Conservation (phyloP, 64 coral and sea anemone genomes). For the Porites australiensis region DNA sequence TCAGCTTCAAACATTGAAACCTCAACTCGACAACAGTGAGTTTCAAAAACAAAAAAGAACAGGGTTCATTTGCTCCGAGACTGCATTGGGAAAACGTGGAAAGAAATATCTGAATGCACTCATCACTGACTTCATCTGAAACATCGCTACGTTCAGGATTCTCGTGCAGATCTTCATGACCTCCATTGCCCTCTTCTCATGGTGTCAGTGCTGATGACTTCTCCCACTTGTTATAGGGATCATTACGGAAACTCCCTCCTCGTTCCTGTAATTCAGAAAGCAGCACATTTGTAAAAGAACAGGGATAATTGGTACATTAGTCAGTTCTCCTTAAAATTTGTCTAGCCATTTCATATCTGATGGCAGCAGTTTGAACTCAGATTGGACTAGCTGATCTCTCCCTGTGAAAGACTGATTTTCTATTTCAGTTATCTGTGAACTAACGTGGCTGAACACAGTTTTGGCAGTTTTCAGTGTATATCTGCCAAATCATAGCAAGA, state of each 20-base stretch:
- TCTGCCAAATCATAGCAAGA: no score
- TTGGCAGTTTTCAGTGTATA: no score
- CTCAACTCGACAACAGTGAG: neutral
- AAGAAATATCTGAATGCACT: neutral
- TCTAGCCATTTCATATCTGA: slow-evolving; percentile 70
- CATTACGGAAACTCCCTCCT: slow-evolving; percentile 49
- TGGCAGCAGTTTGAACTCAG: slow-evolving; percentile 69
- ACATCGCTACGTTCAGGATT: no score
- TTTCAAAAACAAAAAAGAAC: neutral
- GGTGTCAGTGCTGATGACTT: no score
- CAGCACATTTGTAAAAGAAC: slow-evolving; percentile 69
- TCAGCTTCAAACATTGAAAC: neutral
- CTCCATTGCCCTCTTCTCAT: no score
- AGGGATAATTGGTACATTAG: slow-evolving; percentile 65
- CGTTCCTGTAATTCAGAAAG: slow-evolving; percentile 32
- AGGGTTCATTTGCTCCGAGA: neutral
- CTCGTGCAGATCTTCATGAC: no score
- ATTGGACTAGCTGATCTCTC: slow-evolving; percentile 46
- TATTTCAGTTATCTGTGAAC: slow-evolving; percentile 22
- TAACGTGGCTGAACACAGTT: no score
- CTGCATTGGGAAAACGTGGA: neutral
- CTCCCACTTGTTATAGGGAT: slow-evolving; percentile 23
- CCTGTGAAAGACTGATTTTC: slow-evolving; percentile 25
- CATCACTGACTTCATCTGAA: no score
- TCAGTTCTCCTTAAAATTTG: slow-evolving; percentile 59